phyloP scores from a whole-genome alignment of 2,888 invertebrate species.

The Amphipyra berbera region DNA sequence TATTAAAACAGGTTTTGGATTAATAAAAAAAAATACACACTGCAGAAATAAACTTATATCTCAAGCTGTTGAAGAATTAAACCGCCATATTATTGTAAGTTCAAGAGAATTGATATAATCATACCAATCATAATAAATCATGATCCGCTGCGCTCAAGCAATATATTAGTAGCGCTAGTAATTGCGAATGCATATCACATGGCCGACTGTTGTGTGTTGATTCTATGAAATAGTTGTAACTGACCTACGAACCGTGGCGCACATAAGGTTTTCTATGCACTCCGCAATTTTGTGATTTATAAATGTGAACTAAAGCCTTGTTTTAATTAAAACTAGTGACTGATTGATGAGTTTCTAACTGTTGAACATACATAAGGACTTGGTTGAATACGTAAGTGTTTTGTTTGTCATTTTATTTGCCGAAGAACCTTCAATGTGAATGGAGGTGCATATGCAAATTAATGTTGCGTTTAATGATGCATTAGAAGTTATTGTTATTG shows the following conservation, averaged over 20 bases:
- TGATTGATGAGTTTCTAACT: neutral
- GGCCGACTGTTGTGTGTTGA: constrained; percentile 19
- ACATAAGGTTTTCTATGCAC: constrained; percentile 37
- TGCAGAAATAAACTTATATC: neutral
- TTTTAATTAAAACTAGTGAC: constrained; percentile 16
- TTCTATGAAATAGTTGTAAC: constrained; percentile 51
- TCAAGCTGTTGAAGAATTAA: neutral
- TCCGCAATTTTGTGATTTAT: constrained; percentile 19
- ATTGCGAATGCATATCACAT: constrained; percentile 49
- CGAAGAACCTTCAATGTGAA: constrained; percentile 23
- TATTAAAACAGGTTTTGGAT: neutral
- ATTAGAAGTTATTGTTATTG: constrained; percentile 17
- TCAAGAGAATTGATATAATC: constrained; percentile 6
- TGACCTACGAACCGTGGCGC: constrained; percentile 52
- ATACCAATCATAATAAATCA: constrained; percentile 14
- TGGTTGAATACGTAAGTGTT: constrained; percentile 30
- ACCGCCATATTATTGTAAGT: neutral
- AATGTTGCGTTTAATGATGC: constrained; percentile 9
- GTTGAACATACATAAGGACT: constrained; percentile 8
- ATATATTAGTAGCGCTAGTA: constrained; percentile 31
- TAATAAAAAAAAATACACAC: neutral
- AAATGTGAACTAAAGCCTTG: constrained; percentile 24
- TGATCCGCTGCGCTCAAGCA: constrained; percentile 48
- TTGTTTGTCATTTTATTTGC: constrained; percentile 19
- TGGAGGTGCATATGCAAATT: neutral